Percentiles rank a stretch among this genome's conserved stretches.
phyloP scores from a whole-genome alignment of 1,140 invertebrate genomes.

The Coptotermes formosanus region DNA sequence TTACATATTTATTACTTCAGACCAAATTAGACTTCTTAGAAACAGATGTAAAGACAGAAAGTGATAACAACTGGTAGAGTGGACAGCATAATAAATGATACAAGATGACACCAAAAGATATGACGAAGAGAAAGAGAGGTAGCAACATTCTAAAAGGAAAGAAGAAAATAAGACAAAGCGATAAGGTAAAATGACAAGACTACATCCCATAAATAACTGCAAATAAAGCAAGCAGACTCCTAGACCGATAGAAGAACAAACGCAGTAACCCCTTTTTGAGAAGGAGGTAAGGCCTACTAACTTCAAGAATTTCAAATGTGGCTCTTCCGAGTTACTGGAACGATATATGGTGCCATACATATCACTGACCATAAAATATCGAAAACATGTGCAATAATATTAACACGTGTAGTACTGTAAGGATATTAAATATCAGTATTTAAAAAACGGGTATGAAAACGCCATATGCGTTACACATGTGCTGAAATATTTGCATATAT shows the following conservation, averaged over 20 bases:
- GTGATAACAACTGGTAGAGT: background rate
- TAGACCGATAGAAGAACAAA: background rate
- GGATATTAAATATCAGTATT: conserved; percentile 8
- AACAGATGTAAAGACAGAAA: background rate
- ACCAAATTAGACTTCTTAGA: background rate
- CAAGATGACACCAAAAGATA: background rate
- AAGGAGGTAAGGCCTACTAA: background rate
- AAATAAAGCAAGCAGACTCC: background rate
- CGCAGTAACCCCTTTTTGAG: background rate
- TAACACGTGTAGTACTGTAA: background rate
- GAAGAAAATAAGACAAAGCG: background rate
- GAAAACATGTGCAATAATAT: background rate
- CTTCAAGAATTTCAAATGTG: background rate
- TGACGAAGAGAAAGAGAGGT: background rate
- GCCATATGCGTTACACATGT: conserved; percentile 3
- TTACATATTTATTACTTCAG: background rate
- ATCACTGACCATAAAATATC: background rate
- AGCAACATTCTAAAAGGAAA: background rate
- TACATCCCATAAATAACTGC: background rate
- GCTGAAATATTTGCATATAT: conserved; percentile 5
- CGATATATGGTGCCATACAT: background rate
- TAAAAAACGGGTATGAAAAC: background rate
- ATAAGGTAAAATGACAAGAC: background rate
- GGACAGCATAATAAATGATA: background rate
- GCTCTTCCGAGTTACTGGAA: background rate